phyloP scores from a whole-genome alignment of 2,113 vertebrate genomes.

The Chaetura pelagica region DNA sequence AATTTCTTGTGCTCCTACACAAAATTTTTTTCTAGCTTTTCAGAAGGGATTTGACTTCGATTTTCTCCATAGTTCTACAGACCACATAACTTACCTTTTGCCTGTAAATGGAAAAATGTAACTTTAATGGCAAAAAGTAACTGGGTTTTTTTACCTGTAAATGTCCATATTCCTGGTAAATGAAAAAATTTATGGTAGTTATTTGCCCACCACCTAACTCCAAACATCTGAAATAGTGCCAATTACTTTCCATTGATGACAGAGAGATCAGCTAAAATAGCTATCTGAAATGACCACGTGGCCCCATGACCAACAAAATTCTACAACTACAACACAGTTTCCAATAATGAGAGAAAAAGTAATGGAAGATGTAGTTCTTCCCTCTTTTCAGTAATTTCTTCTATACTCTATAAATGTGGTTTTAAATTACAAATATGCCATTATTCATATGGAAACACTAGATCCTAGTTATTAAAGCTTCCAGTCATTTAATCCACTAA shows the following conservation, averaged over 20 bases:
- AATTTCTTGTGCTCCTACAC: background rate
- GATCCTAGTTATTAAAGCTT: background rate
- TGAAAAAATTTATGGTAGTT: background rate
- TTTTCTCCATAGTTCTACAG: background rate
- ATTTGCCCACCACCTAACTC: background rate
- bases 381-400: background rate
- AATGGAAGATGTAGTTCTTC: background rate
- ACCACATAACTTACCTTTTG: background rate
- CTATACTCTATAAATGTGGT: accelerated
- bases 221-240: background rate
- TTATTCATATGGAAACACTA: background rate
- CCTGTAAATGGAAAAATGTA: background rate
- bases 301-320: background rate
- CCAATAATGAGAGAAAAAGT: background rate
- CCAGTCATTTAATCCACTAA: background rate
- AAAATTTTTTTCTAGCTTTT: background rate
- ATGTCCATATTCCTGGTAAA: background rate
- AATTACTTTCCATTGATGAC: background rate
- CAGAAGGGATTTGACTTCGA: background rate
- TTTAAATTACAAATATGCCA: background rate
- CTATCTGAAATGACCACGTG: background rate
- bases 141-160: background rate
- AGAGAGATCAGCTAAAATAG: background rate
- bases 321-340: background rate
- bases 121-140: background rate